These are phyloP conservation scores for Danio albolineatus DNA, from an alignment of 2,797 vertebrate species.

Conservation along the genomic window DNA sequence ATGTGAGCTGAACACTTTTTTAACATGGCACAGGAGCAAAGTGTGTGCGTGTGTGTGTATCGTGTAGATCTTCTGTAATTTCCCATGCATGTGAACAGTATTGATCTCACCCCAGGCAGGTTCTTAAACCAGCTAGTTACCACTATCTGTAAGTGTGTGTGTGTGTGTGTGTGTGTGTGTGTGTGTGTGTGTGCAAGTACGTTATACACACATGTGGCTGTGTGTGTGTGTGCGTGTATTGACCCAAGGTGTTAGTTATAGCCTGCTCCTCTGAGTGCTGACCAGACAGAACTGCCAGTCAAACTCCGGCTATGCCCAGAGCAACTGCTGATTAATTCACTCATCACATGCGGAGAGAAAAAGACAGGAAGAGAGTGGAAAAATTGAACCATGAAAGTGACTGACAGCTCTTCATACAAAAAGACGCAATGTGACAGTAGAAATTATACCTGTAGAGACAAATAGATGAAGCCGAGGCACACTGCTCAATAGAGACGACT, in stretches of 20 bases:
- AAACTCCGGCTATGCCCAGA: slow-evolving; percentile 37
- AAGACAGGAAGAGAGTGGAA: slow-evolving; percentile 5
- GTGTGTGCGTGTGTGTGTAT: slow-evolving; percentile 10
- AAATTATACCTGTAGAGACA: slow-evolving; percentile 36
- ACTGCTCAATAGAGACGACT: slow-evolving; percentile 21
- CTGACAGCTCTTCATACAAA: slow-evolving; percentile 31
- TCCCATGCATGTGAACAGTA: slow-evolving; percentile 37
- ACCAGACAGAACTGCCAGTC: slow-evolving; percentile 49
- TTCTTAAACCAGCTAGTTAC: slow-evolving; percentile 25
- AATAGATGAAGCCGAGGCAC: slow-evolving; percentile 14
- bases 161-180: neutral
- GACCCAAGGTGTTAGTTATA: slow-evolving; percentile 24
- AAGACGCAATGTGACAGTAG: slow-evolving; percentile 31
- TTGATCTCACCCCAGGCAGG: slow-evolving; percentile 32
- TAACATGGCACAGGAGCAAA: slow-evolving; percentile 20
- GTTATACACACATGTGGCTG: neutral
- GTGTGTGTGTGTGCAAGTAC: neutral
- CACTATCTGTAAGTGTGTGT: slow-evolving; percentile 1
- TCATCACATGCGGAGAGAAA: slow-evolving; percentile 22
- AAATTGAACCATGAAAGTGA: slow-evolving; percentile 27
- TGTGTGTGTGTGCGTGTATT: neutral
- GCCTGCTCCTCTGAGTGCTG: slow-evolving; percentile 35
- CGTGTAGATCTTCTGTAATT: slow-evolving; percentile 14
- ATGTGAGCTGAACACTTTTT: neutral
- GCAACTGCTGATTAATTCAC: slow-evolving; percentile 50